Evolutionary conservation across 2,113 vertebrate genomes (phyloP).

Genomic region (Trinectes maculatus): DNA sequence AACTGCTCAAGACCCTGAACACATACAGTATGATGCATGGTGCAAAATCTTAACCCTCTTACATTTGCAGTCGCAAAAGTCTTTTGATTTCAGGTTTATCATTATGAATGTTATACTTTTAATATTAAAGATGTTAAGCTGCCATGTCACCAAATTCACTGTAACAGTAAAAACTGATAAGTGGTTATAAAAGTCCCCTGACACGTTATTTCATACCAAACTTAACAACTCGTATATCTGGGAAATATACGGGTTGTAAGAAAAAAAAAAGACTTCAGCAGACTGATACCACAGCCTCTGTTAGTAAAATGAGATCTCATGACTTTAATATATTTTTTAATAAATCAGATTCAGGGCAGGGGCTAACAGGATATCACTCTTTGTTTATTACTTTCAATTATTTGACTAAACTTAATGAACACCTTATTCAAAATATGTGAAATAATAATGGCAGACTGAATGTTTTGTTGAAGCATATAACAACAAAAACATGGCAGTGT

Average conservation of each 20-base stretch:
- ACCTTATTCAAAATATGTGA: conserved; percentile 19
- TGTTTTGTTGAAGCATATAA: conserved; percentile 6
- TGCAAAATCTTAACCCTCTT: not conserved
- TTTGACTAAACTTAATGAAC: conserved; percentile 42
- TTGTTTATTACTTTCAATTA: conserved; percentile 33
- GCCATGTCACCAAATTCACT: conserved; percentile 10
- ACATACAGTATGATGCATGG: not conserved
- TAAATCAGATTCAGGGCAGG: conserved; percentile 45
- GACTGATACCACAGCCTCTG: conserved; percentile 1
- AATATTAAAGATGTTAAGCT: conserved; percentile 4
- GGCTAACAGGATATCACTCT: conserved; percentile 53
- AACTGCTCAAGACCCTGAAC: not conserved
- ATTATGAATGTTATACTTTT: not conserved
- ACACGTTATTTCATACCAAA: conserved; percentile 17
- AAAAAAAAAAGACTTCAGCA: not conserved
- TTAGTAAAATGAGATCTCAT: conserved; percentile 29
- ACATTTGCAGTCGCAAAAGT: not conserved
- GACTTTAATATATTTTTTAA: conserved; percentile 51
- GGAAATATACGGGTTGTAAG: not conserved
- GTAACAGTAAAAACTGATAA: not conserved
- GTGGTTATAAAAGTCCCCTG: not conserved
- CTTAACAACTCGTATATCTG: conserved; percentile 8
- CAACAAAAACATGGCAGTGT: conserved; percentile 9
- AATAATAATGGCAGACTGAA: too few species aligned
- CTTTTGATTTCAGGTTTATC: not conserved